Base-by-base conservation (phyloP, 2,797 vertebrate genomes). In the Tokudaia tokunoshimensis region DNA sequence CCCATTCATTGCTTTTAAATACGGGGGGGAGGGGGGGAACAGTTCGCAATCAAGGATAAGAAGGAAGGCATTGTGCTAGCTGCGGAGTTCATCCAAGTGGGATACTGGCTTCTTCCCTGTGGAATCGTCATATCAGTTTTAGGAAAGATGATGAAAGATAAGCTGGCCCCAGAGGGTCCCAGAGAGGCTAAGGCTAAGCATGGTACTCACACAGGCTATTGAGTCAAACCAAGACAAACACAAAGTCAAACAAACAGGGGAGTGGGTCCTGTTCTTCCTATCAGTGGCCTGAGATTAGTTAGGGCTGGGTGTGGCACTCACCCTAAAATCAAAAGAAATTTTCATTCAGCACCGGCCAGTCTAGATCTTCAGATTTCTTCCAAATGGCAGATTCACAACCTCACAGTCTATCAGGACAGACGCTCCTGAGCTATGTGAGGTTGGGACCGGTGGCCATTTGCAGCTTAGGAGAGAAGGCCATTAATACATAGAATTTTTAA, bases 11-110 rank as follows among this genome's bases (percentile, higher is more conserved):
- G 65, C 72, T 55, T 81, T 80, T 47, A 31, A 95, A 89, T 55
- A 76, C 20, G 44, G 75, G 50, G 26, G 26, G 2, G 19, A 26
- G 79, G 47, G 26, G 29, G 6, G 1, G 37, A 47, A 96, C 84
- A 76, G 61, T 95, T 91, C n/a, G 82, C 76, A 82, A 86, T 93
- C 44, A 52, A 94, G 81, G 44, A 72, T 82, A 67, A 97, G 75
- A 84, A 59, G 52, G 79, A 96, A 94, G 50, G 76, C 96, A 93
- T 22, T 85, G 82, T 63, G 50, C 67, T 94, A 4, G 3, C 20
- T 6, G 24, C 7, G 12, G 92, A 92, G 96, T 95, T 98, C 97
- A 95, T 94, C 96, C 96, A 97, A 97, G 88, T 96, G 93, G 94
- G 95, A 65, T 34, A 91, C 65, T 83, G 85, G 91, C 67, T 95